Evolutionary conservation across 1,140 invertebrate genomes (phyloP).

Genomic region (Diprion similis): DNA sequence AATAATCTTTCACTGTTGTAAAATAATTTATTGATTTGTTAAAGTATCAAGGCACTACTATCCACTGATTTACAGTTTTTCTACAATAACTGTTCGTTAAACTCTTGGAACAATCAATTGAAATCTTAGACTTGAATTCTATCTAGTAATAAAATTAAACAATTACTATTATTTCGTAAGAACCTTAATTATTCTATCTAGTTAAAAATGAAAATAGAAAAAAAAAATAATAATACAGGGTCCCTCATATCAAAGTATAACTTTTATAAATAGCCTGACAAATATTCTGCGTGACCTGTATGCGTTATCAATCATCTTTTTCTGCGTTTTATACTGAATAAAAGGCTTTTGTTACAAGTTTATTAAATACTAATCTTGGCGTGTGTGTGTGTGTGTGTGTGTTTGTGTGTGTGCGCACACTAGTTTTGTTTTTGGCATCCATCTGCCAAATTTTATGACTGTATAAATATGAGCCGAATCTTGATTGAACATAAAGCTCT

Average conservation of each 20-base stretch:
- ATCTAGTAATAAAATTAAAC: conserved; percentile 19
- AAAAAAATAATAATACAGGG: conserved; percentile 2
- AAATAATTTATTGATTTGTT: conserved; percentile 51
- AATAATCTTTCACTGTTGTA: conserved; percentile 29
- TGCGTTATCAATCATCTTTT: neutral
- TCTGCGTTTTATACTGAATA: neutral
- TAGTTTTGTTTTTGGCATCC: neutral
- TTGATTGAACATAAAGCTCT: too few species aligned
- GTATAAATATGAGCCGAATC: neutral
- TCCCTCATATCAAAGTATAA: conserved; percentile 1
- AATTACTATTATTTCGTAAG: conserved; percentile 12
- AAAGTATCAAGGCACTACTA: conserved; percentile 51
- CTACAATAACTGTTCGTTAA: neutral
- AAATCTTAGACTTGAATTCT: conserved; percentile 7
- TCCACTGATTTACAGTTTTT: conserved; percentile 19
- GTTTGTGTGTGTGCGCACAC: neutral
- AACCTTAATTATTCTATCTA: neutral
- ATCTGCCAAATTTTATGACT: neutral
- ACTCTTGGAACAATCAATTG: conserved; percentile 16
- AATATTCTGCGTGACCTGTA: conserved; percentile 1
- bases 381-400: neutral
- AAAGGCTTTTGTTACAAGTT: too few species aligned
- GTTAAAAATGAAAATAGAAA: neutral
- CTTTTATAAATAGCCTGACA: neutral
- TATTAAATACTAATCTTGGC: neutral